These are phyloP conservation scores for Tethea ocularis DNA, from an alignment of 2,888 invertebrate genomes.

Conservation along the genomic window DNA sequence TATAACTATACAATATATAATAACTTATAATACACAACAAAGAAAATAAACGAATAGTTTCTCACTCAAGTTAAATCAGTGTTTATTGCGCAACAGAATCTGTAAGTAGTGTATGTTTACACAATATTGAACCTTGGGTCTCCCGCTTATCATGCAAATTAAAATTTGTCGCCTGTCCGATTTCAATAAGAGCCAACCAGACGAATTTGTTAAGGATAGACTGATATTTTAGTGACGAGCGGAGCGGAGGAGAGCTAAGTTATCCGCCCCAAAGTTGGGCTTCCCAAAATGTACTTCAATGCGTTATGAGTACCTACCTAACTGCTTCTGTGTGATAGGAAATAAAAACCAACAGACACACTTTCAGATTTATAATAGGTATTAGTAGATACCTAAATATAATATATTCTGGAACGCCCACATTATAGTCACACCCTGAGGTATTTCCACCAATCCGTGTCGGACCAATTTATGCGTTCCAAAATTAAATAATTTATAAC, in stretches of 20 bases:
- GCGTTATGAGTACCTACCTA: too few relatives aligned
- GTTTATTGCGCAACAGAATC: background rate
- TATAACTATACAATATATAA: too few relatives aligned
- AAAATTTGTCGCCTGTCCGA: constrained; percentile 24
- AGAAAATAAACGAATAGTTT: too few relatives aligned
- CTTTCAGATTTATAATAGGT: too few relatives aligned
- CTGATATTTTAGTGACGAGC: constrained; percentile 6
- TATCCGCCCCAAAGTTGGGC: too few relatives aligned
- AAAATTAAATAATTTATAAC: background rate
- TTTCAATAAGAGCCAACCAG: constrained; percentile 20
- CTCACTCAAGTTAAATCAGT: background rate
- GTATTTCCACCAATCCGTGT: constrained; percentile 1
- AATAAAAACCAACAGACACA: too few relatives aligned
- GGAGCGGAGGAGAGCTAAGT: too few relatives aligned
- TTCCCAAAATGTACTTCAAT: too few relatives aligned
- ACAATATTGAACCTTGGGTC: constrained; percentile 22
- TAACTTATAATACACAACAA: too few relatives aligned
- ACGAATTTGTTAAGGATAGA: constrained; percentile 2
- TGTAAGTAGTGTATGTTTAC: constrained; percentile 14
- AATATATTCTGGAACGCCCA: background rate
- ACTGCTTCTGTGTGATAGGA: too few relatives aligned
- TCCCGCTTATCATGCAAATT: constrained; percentile 29
- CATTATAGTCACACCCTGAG: background rate
- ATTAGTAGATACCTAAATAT: too few relatives aligned
- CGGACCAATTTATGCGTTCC: background rate